phyloP scores from a whole-genome alignment of 1,140 invertebrate species.

The Drosophila saltans region DNA sequence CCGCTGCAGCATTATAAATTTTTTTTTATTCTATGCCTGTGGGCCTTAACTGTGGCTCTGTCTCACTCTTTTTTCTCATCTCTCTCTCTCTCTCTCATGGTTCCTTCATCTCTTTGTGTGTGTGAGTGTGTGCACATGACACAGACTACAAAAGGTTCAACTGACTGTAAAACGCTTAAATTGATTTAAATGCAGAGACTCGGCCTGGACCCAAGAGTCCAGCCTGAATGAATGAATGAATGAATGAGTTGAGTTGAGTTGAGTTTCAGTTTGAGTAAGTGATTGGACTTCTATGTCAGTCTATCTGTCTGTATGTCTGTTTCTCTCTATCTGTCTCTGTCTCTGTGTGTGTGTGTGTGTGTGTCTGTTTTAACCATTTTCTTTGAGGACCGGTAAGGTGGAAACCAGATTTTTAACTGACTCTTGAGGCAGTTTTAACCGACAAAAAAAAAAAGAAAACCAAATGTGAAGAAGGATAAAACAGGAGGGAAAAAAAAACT shows the following conservation, averaged over 20 bases:
- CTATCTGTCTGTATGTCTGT: neutral
- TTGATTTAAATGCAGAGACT: slow-evolving; percentile 75
- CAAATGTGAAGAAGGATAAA: slow-evolving; percentile 27
- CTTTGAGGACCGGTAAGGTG: neutral
- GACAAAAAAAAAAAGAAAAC: slow-evolving; percentile 30
- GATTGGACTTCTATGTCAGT: slow-evolving; percentile 43
- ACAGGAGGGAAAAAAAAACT: neutral
- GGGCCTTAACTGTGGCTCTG: neutral
- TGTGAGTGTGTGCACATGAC: slow-evolving; percentile 44
- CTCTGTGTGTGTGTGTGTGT: slow-evolving; percentile 10
- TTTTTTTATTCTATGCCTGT: neutral
- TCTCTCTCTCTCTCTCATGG: neutral
- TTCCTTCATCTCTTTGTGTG: neutral
- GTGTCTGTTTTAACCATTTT: slow-evolving; percentile 18
- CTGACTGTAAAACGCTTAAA: slow-evolving; percentile 80
- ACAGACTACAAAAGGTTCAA: slow-evolving; percentile 74
- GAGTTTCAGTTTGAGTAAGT: slow-evolving; percentile 28
- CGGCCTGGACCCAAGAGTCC: slow-evolving; percentile 56
- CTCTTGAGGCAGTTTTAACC: slow-evolving; percentile 60
- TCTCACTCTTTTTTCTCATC: neutral
- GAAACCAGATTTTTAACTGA: slow-evolving; percentile 21
- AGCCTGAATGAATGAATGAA: slow-evolving; percentile 49
- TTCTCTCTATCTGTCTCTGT: no score
- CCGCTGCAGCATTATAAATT: neutral
- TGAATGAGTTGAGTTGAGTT: slow-evolving; percentile 43